phyloP scores from a whole-genome alignment of 2,113 vertebrate species.

The Sebastes schlegelii region DNA sequence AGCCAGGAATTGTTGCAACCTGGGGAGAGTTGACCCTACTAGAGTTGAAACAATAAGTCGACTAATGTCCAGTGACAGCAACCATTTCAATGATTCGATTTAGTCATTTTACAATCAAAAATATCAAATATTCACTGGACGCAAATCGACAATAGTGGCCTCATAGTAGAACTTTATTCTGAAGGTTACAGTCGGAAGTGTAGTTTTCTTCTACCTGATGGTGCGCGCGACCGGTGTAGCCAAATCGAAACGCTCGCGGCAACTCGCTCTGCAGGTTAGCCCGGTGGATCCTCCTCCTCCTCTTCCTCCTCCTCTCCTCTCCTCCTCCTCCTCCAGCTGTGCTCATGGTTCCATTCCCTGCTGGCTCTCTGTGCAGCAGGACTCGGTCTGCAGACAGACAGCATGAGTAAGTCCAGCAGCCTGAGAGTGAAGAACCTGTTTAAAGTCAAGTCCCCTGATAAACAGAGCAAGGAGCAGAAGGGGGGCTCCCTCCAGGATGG shows the following conservation, averaged over 20 bases:
- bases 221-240: slow-evolving; percentile 15
- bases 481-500: slow-evolving; percentile 46
- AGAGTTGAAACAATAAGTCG: neutral
- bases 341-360: neutral
- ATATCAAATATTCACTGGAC: neutral
- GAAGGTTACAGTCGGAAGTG: slow-evolving; percentile 21
- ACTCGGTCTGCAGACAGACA: neutral
- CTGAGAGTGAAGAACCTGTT: slow-evolving; percentile 66
- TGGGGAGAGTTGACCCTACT: too few relatives aligned
- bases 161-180: slow-evolving; percentile 6
- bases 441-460: slow-evolving; percentile 60
- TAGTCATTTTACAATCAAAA: neutral
- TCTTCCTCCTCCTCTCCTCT: neutral
- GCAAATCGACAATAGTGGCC: neutral
- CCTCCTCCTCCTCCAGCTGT: neutral
- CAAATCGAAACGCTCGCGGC: neutral
- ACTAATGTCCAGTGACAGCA: neutral
- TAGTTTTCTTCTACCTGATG: slow-evolving; percentile 12
- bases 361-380: neutral
- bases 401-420: slow-evolving; percentile 73
- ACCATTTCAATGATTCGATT: neutral
- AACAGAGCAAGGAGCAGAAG: slow-evolving; percentile 53
- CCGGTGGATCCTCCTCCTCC: slow-evolving; percentile 20
- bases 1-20: neutral
- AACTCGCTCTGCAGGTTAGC: slow-evolving; percentile 57